Evolutionary conservation across 2,797 vertebrate species (phyloP).

Genomic region (Coilia nasus): DNA sequence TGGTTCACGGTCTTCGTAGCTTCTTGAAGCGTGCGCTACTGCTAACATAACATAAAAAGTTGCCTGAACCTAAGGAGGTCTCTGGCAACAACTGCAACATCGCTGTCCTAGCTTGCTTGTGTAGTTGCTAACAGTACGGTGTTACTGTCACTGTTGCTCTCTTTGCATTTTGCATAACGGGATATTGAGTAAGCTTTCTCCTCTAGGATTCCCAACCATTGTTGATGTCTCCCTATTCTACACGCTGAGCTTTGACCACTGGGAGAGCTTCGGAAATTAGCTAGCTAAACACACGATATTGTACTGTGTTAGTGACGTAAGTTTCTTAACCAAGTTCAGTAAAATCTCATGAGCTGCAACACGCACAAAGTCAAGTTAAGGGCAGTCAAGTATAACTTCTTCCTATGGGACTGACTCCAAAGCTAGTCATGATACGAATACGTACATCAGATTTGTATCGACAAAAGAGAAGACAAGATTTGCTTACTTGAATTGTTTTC

Average conservation of each 20-base stretch:
- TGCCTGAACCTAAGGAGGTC: not conserved
- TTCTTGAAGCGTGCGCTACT: not conserved
- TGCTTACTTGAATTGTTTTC: slow-evolving; percentile 13
- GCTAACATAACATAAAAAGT: slow-evolving; percentile 2
- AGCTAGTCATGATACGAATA: not conserved
- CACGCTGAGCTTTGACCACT: not conserved
- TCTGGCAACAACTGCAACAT: not conserved
- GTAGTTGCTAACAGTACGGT: not conserved
- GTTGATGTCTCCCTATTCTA: not conserved
- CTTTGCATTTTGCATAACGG: not conserved
- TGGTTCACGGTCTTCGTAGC: not conserved
- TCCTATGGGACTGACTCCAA: not conserved
- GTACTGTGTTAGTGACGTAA: not conserved
- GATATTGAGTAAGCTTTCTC: not conserved
- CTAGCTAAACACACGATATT: not conserved
- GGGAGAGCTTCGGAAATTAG: not conserved
- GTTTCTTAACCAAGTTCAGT: not conserved
- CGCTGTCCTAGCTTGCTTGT: not conserved
- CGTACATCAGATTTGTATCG: not conserved
- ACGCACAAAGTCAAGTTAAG: not conserved
- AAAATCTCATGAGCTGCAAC: not conserved
- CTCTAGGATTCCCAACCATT: not conserved
- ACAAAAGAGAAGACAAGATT: not conserved
- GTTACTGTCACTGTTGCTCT: not conserved
- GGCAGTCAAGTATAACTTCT: not conserved